Conservation (phyloP, 2,113 vertebrate species). For the Parotia lawesii region DNA sequence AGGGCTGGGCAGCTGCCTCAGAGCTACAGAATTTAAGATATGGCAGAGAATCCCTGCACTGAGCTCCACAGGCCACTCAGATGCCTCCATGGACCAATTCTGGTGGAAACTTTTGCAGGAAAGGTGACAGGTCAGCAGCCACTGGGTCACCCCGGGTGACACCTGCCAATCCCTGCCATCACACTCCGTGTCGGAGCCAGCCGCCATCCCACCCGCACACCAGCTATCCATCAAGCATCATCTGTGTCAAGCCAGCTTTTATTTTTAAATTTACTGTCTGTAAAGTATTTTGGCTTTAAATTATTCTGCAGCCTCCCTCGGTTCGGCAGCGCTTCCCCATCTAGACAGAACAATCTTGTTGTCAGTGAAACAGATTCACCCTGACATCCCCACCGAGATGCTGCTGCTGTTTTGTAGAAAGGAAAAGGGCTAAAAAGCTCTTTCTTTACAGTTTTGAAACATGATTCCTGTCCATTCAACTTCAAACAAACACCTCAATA, state of each 20-base stretch:
- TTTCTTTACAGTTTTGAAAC: not conserved
- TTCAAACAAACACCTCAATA: conserved; percentile 32
- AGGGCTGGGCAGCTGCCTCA: not conserved
- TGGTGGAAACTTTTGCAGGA: not conserved
- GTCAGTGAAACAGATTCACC: conserved; percentile 64
- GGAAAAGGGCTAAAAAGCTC: conserved; percentile 14
- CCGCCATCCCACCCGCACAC: not conserved
- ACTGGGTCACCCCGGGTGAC: not conserved
- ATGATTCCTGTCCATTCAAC: not conserved
- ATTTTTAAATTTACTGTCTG: not conserved
- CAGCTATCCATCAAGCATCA: not conserved
- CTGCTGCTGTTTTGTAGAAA: conserved; percentile 11
- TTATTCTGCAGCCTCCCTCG: conserved; percentile 48
- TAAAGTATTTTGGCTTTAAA: conserved; percentile 52
- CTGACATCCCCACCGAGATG: conserved; percentile 44
- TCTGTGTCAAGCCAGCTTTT: not conserved
- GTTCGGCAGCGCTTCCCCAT: conserved; percentile 33
- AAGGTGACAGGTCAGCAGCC: not conserved
- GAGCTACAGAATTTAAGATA: too few relatives aligned
- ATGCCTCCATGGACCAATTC: accelerated
- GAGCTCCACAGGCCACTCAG: not conserved
- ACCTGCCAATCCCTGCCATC: not conserved
- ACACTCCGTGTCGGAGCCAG: not conserved
- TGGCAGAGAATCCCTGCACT: not conserved
- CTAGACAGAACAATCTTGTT: conserved; percentile 62